phyloP scores from a whole-genome alignment of 2,113 vertebrate species.

The Equus quagga region DNA sequence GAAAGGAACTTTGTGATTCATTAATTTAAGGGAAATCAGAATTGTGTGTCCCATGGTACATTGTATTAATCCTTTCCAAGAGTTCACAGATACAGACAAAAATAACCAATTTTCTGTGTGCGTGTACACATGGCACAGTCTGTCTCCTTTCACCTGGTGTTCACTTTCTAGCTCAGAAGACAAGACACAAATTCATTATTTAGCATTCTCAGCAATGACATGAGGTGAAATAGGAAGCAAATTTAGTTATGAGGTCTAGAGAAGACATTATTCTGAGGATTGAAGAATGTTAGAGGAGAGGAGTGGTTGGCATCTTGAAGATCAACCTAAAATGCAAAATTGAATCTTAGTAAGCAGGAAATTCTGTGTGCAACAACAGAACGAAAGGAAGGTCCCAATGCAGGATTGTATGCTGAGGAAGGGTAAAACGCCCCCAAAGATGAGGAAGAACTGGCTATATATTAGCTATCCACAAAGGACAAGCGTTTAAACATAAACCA shows the following conservation, averaged over 20 bases:
- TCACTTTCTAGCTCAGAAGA: background rate
- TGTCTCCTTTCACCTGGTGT: background rate
- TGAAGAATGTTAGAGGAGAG: background rate
- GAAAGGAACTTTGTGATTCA: background rate
- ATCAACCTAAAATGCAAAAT: background rate
- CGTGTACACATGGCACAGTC: background rate
- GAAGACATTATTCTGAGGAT: background rate
- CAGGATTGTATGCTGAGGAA: background rate
- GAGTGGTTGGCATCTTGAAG: background rate
- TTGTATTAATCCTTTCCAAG: background rate
- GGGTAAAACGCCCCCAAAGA: background rate
- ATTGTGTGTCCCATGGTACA: background rate
- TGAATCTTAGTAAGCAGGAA: background rate
- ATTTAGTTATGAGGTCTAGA: background rate
- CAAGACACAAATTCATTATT: background rate
- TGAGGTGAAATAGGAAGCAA: background rate
- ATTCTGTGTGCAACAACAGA: background rate
- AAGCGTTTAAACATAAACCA: background rate
- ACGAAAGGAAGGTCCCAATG: background rate
- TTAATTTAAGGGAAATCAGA: background rate
- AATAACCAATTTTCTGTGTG: background rate
- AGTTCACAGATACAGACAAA: background rate
- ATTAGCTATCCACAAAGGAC: background rate
- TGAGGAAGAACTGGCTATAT: background rate
- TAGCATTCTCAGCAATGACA: background rate